Conservation (phyloP, 2,113 vertebrate genomes). For the Martes martes region DNA sequence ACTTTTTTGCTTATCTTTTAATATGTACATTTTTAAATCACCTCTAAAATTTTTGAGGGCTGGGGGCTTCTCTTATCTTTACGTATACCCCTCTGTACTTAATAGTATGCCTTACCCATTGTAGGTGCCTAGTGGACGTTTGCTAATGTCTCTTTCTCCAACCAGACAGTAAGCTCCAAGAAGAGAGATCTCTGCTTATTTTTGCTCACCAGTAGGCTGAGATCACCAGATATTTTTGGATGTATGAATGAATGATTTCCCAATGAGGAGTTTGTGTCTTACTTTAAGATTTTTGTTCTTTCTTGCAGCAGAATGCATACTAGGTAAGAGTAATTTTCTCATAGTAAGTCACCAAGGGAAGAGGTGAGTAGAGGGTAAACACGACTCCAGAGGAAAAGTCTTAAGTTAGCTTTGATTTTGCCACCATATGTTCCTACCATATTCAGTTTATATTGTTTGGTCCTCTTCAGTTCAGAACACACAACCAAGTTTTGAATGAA, state of each 20-base stretch:
- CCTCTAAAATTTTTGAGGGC: not conserved
- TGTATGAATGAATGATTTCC: not conserved
- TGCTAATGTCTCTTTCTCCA: not conserved
- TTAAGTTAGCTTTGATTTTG: not conserved
- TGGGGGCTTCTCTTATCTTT: not conserved
- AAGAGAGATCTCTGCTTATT: not conserved
- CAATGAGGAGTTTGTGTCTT: not conserved
- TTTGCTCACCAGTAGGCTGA: not conserved
- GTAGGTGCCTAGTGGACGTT: not conserved
- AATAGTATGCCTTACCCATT: not conserved
- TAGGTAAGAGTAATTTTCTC: not conserved
- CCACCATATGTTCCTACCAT: not conserved
- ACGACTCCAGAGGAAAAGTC: not conserved
- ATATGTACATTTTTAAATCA: not conserved
- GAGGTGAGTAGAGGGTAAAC: not conserved
- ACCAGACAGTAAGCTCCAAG: not conserved
- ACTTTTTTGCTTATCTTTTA: not conserved
- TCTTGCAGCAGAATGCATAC: not conserved
- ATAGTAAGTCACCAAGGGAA: not conserved
- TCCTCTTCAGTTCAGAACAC: not conserved
- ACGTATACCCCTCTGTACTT: not conserved
- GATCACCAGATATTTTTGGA: not conserved
- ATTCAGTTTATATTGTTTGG: not conserved
- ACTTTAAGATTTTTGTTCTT: not conserved
- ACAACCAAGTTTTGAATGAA: not conserved